Evolutionary conservation across 2,797 vertebrate species (phyloP), one percentile per base, ranked within the genome.

Genomic region (Pseudochaenichthys georgianus): DNA sequence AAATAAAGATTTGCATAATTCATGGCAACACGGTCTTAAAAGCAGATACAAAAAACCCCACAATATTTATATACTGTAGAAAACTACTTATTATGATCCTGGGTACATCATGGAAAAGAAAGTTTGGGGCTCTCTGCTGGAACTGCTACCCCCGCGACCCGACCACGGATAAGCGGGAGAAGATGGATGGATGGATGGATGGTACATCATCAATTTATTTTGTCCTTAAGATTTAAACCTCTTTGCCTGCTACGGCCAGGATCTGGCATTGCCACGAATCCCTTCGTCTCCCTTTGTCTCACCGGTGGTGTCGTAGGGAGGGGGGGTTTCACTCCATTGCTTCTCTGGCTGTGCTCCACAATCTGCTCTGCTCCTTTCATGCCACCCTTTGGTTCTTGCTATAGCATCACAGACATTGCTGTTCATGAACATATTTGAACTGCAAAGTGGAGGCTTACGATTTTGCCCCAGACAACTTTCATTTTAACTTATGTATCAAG

Each of bases 241-340:
- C 68, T 81, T 48, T 70, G 34, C 47, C 46, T 64, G 67, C 67
- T 48, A 13, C 59, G 46, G 70, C 70, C 58, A 72, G 54, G 60
- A 63, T 82, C 71, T 80, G 47, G 61, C 73, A 48, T 67, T 59
- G 21, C 46, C 57, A 42, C 57, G 61, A 63, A 60, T 84, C 46
- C 59, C 48, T 75, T 75, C 74, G 52, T 78, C 65, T 74, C 70
- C 15, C 61, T 76, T 72, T 84, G 64, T 80, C 76, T 68, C 57
- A 54, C 34, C 5, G 57, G 48, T 51, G 12, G 58, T 70, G 77
- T 81, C 1, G 3, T 41, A 45, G 50, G 66, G 70, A 84, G 74
- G 72, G 71, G 72, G 86, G 38, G 94, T 95, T 93, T 93, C 93
- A 94, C 94, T 93, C 83, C 79, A 90, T 80, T 84, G 73, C n/a